phyloP scores from a whole-genome alignment of 2,113 vertebrate species.

The Amazona guildingii region DNA sequence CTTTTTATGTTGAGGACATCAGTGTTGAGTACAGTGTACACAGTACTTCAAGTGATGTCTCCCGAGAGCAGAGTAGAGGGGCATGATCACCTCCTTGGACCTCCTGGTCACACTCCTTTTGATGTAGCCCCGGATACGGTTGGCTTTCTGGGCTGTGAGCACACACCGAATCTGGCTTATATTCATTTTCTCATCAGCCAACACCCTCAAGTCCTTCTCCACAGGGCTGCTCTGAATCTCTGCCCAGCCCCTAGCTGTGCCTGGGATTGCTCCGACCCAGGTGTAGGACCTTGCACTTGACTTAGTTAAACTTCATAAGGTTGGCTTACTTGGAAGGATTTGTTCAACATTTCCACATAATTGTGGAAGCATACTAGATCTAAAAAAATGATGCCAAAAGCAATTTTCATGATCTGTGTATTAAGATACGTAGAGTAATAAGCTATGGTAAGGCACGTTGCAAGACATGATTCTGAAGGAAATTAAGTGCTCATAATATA shows the following conservation, averaged over 20 bases:
- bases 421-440: neutral
- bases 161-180: neutral
- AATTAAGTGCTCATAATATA: neutral
- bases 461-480: neutral
- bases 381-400: neutral
- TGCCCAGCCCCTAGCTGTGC: neutral
- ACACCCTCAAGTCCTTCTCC: neutral
- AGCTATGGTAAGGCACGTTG: neutral
- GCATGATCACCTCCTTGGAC: too few species aligned
- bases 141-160: neutral
- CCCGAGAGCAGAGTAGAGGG: too few species aligned
- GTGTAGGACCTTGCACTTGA: neutral
- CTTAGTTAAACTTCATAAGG: neutral
- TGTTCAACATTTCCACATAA: neutral
- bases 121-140: neutral
- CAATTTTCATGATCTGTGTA: neutral
- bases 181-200: neutral
- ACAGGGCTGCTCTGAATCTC: neutral
- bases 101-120: neutral
- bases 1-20: too few species aligned
- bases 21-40: too few species aligned
- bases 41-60: too few species aligned
- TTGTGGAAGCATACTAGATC: neutral
- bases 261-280: neutral
- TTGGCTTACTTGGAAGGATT: neutral